Percentiles rank a stretch among this genome's conserved stretches.
Evolutionary conservation across 1,140 invertebrate species (phyloP).

Genomic region (Ceratina japonica): DNA sequence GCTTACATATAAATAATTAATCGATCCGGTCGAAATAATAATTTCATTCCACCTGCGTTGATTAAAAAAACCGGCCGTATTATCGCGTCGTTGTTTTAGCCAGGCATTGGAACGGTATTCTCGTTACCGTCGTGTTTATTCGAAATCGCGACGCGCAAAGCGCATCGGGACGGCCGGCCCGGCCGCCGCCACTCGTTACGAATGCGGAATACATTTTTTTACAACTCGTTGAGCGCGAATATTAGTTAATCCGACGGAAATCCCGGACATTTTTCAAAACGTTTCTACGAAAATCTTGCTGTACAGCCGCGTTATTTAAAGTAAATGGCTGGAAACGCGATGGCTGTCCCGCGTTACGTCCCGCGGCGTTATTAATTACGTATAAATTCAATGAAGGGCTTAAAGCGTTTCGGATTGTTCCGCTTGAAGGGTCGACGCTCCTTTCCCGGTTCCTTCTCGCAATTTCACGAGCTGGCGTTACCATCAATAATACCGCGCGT

Average conservation of each 20-base stretch:
- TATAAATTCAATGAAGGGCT: not conserved
- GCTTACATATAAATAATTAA: too few species aligned
- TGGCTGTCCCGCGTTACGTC: too few species aligned
- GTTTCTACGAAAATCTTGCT: too few species aligned
- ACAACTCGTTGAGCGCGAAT: too few species aligned
- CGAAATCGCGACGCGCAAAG: too few species aligned
- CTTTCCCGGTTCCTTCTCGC: not conserved
- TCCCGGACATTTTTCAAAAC: too few species aligned
- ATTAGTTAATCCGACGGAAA: too few species aligned
- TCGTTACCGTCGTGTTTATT: not conserved
- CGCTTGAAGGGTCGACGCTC: not conserved
- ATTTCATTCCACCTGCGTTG: not conserved
- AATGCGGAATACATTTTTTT: too few species aligned
- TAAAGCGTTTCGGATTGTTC: not conserved
- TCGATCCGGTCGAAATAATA: not conserved
- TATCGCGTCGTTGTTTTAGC: not conserved
- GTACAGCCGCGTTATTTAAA: too few species aligned
- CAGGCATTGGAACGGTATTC: not conserved
- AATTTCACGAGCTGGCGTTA: not conserved
- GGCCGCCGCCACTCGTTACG: too few species aligned
- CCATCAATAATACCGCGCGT: conserved; percentile 15
- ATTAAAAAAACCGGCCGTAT: not conserved
- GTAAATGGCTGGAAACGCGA: too few species aligned
- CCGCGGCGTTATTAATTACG: conserved; percentile 12
- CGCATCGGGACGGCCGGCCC: too few species aligned